Conservation (phyloP, 2,888 invertebrate genomes). For the Steinernema hermaphroditum region DNA sequence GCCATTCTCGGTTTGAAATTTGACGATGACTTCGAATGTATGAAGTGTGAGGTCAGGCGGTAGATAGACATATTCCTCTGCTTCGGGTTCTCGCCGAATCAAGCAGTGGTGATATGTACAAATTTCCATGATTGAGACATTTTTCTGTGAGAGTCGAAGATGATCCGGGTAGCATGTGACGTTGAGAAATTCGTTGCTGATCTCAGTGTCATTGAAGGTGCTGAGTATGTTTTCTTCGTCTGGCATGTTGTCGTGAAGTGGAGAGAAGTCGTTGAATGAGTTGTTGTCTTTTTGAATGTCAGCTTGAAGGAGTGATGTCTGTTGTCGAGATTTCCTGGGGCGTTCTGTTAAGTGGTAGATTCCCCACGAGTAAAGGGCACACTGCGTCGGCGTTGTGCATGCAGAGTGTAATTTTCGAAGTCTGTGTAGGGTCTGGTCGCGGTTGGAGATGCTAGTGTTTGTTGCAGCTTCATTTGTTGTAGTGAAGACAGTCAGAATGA, state of each 20-base stretch:
- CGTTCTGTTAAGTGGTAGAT: neutral
- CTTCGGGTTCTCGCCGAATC: neutral
- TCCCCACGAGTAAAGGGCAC: neutral
- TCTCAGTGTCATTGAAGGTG: neutral
- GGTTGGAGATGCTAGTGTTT: neutral
- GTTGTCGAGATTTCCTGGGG: neutral
- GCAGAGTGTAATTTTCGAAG: too few relatives aligned
- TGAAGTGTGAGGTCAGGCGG: slow-evolving; percentile 16
- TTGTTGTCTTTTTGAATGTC: neutral
- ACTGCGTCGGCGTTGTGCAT: neutral
- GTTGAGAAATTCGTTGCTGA: neutral
- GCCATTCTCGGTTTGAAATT: neutral
- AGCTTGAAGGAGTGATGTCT: too few relatives aligned
- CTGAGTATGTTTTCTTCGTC: too few relatives aligned
- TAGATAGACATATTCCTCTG: slow-evolving; percentile 9
- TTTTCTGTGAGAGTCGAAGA: neutral
- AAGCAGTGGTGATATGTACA: slow-evolving; percentile 25
- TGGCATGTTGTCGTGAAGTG: too few relatives aligned
- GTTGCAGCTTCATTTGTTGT: neutral
- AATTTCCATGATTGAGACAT: neutral
- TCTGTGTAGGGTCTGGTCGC: too few relatives aligned
- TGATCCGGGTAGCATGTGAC: neutral
- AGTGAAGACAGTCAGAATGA: too few relatives aligned
- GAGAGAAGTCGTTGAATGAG: neutral
- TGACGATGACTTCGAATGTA: neutral